Evolutionary conservation across 2,797 vertebrate species (phyloP), one percentile per base, ranked within the genome.

Genomic region (Pseudocheirus occidentalis): DNA sequence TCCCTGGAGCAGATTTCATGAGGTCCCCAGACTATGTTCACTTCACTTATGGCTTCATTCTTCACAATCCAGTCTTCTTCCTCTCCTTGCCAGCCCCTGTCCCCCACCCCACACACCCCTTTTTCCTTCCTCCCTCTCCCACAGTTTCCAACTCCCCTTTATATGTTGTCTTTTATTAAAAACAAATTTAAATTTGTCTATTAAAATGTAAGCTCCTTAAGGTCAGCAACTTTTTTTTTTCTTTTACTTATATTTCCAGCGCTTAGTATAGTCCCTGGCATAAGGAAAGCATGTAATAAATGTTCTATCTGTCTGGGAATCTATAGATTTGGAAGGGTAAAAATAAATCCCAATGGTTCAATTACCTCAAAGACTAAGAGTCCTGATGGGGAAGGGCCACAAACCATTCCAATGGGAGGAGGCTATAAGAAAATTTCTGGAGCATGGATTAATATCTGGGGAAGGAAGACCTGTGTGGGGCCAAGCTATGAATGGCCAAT

Each of bases 401-500:
- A 81, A 81, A 81, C 62, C 66, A 81, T 81, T 81, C 66, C 40
- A 87, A 50, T 27, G 21, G 40, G 24, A 87, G 40, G 40, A 87
- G 40, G 40, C 40, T 87, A 87, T 50, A 24, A 87, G 21, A 2
- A 50, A 87, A 50, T 21, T 9, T 27, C 21, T 81, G 21, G 40
- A 87, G 40, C 18, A 87, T 87, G 9, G 40, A 27, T 81, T 81
- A 46, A 81, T 46, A 87, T 87, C 40, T 27, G 12, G 40, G 53
- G 73, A 91, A 90, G 16, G 73, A 90, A 94, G 96, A 73, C 90
- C 87, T 55, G 57, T 54, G 66, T 40, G n/a, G 62, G n/a, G 55
- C 28, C 89, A 28, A 0, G 52, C 81, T 92, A 96, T 81, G 92
- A 90, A 81, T 2, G 21, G 11, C n/a, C 91, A 2, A 0, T 1